These are phyloP conservation scores for Oscheius myriophilus DNA, from an alignment of 2,888 invertebrate species.

Conservation along the genomic window DNA sequence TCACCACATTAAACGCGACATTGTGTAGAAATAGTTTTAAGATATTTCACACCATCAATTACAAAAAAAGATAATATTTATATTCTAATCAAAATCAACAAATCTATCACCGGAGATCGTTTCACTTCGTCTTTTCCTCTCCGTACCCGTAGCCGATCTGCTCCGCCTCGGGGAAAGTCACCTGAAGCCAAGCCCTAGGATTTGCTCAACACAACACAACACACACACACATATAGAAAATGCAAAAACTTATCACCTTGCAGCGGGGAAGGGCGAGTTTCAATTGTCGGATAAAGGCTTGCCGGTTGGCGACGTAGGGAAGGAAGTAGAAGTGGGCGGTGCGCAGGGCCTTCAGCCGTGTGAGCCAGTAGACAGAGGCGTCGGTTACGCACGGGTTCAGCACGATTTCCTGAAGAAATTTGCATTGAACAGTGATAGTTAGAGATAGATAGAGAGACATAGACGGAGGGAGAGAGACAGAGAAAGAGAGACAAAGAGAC, in stretches of 20 bases:
- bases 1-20: too few species aligned
- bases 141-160: slow-evolving; percentile 64
- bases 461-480: neutral
- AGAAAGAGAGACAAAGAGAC: too few species aligned
- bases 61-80: too few species aligned
- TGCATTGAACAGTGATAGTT: too few species aligned
- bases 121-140: slow-evolving; percentile 32
- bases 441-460: slow-evolving; percentile 2
- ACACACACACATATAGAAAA: too few species aligned
- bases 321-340: slow-evolving; percentile 65
- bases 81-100: neutral
- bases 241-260: slow-evolving; percentile 17
- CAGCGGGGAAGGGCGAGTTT: slow-evolving; percentile 61
- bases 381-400: slow-evolving; percentile 63
- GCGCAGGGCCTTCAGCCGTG: slow-evolving; percentile 50
- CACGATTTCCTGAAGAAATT: slow-evolving; percentile 61
- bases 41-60: too few species aligned
- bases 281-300: slow-evolving; percentile 59
- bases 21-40: too few species aligned
- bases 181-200: slow-evolving; percentile 29
- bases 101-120: neutral
- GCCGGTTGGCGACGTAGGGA: slow-evolving; percentile 60
- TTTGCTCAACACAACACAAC: too few species aligned
- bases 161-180: slow-evolving; percentile 63
- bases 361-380: slow-evolving; percentile 57